Conservation (phyloP, 2,888 invertebrate genomes). For the Drosophila lutescens region DNA sequence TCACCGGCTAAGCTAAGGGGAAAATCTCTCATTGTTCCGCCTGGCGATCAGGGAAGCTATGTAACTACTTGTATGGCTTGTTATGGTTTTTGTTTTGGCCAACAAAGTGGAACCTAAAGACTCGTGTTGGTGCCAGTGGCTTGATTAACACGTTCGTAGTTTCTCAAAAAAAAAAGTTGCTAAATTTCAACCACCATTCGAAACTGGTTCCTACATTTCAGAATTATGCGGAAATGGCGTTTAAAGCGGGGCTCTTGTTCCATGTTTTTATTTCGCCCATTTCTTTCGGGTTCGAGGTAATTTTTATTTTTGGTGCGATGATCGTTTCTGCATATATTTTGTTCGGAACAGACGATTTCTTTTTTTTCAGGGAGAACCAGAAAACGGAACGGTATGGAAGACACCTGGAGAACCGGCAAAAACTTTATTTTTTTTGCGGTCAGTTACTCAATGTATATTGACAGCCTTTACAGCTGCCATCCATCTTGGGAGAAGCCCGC, state of each 20-base stretch:
- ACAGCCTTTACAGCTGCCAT: conserved; percentile 51
- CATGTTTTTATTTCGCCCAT: conserved; percentile 46
- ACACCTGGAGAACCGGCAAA: conserved; percentile 34
- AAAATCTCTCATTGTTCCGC: conserved; percentile 64
- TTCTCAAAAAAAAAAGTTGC: conserved; percentile 27
- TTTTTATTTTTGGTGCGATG: conserved; percentile 3
- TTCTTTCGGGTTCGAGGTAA: conserved; percentile 43
- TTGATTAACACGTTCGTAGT: conserved; percentile 59
- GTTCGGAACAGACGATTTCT: conserved; percentile 63
- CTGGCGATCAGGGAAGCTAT: conserved; percentile 43
- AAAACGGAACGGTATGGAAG: conserved; percentile 13
- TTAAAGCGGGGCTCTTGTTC: conserved; percentile 44
- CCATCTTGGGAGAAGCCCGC: conserved; percentile 37
- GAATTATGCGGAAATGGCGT: conserved; percentile 77
- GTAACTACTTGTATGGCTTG: conserved; percentile 34
- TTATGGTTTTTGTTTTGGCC: conserved; percentile 53
- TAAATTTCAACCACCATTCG: conserved; percentile 34
- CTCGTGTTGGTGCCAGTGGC: conserved; percentile 19
- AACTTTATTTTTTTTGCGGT: conserved; percentile 43
- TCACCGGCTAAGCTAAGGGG: conserved; percentile 42
- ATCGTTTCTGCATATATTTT: conserved; percentile 41
- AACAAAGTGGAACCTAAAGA: conserved; percentile 71
- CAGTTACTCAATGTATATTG: conserved; percentile 61
- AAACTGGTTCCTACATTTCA: conserved; percentile 69
- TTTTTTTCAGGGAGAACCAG: conserved; percentile 48